Evolutionary conservation across 2,888 invertebrate species (phyloP).

Genomic region (Noctua fimbriata): DNA sequence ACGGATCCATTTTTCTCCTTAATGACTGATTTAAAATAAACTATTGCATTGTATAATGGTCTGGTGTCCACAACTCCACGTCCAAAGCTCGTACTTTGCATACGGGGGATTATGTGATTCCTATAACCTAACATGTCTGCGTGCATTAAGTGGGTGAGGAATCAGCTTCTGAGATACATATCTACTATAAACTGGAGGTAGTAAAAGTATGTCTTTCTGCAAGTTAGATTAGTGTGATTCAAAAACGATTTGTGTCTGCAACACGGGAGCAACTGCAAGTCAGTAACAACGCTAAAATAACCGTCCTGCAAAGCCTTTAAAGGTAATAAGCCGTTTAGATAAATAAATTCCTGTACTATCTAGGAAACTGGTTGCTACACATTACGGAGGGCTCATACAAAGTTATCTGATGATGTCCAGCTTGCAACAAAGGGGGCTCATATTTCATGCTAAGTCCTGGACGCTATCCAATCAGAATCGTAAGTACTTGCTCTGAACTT

Average conservation of each 20-base stretch:
- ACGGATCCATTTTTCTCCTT: background rate
- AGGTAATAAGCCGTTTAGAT: slow-evolving; percentile 44
- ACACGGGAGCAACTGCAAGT: background rate
- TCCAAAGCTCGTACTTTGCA: too few relatives aligned
- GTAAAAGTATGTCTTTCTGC: background rate
- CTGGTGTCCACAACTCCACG: too few relatives aligned
- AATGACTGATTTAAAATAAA: background rate
- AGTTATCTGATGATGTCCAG: slow-evolving; percentile 62
- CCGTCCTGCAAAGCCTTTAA: background rate
- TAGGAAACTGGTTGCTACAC: slow-evolving; percentile 37
- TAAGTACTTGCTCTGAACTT: slow-evolving; percentile 29
- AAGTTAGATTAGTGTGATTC: background rate
- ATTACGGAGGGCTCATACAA: slow-evolving; percentile 55
- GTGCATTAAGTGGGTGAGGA: background rate
- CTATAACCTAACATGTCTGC: background rate
- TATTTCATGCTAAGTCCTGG: slow-evolving; percentile 57
- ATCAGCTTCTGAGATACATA: background rate
- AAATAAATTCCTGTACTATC: slow-evolving; percentile 54
- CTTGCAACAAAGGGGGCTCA: slow-evolving; percentile 57
- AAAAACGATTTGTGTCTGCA: slow-evolving; percentile 1
- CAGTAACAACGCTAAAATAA: background rate
- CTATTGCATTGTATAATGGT: too few relatives aligned
- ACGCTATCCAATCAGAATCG: slow-evolving; percentile 56
- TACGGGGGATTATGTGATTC: too few relatives aligned
- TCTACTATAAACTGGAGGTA: background rate